Percentiles rank a stretch among this genome's conserved stretches.
Evolutionary conservation across 2,797 vertebrate genomes (phyloP).

Genomic region (Pseudomugil gertrudae): DNA sequence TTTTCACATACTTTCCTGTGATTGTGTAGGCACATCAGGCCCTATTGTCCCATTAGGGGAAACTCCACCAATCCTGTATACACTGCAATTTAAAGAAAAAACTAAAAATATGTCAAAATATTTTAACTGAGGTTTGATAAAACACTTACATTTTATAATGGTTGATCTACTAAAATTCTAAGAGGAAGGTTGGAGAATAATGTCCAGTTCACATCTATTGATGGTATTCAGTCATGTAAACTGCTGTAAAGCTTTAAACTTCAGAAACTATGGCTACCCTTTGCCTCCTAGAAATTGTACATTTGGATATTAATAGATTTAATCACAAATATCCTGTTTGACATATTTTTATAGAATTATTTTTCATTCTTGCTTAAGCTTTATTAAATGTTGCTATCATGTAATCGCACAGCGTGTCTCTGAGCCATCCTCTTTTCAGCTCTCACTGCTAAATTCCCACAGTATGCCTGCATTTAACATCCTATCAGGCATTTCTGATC

Average conservation of each 20-base stretch:
- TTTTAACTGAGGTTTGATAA: neutral
- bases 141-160: neutral
- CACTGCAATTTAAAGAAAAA: conserved; percentile 39
- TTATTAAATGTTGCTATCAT: neutral
- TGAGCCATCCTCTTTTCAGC: conserved; percentile 28
- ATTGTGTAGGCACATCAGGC: conserved; percentile 51
- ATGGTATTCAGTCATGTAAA: neutral
- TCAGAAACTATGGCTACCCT: no score
- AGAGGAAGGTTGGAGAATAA: neutral
- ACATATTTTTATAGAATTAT: neutral
- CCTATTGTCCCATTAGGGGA: conserved; percentile 50
- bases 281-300: neutral
- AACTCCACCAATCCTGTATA: conserved; percentile 59
- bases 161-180: neutral
- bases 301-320: neutral
- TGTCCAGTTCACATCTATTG: neutral
- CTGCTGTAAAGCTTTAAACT: neutral
- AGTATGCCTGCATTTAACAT: conserved; percentile 11
- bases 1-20: conserved; percentile 61
- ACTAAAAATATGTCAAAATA: conserved; percentile 24
- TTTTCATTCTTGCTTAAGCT: neutral
- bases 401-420: conserved; percentile 12
- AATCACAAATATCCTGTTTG: neutral
- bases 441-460: conserved; percentile 9
- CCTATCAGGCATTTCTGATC: conserved; percentile 17